Percentiles rank a stretch among this genome's conserved stretches.
Conservation (phyloP, 2,113 vertebrate species). For the Amblyopsis rosae region DNA sequence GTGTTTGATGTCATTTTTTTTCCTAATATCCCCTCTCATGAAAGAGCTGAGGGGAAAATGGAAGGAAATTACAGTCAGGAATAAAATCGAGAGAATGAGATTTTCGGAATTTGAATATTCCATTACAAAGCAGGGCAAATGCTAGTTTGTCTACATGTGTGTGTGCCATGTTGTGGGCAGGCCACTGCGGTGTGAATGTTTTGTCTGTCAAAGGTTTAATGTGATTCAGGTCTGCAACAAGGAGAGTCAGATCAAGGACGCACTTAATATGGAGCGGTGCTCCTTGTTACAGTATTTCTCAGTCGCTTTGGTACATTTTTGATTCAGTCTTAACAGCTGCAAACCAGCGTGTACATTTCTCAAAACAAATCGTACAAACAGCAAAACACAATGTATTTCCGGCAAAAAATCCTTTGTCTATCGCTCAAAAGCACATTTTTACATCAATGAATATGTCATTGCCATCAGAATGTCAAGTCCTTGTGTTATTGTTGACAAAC, state of each 20-base stretch:
- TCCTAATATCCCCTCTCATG: slow-evolving; percentile 30
- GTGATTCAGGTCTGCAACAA: slow-evolving; percentile 57
- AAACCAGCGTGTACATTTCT: no score
- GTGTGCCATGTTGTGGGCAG: not conserved
- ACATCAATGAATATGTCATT: no score
- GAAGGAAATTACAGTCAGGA: slow-evolving; percentile 19
- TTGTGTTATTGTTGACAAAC: no score
- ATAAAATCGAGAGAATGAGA: slow-evolving; percentile 29
- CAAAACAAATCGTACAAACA: no score
- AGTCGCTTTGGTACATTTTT: no score
- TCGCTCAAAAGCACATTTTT: no score
- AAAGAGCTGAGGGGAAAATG: slow-evolving; percentile 25
- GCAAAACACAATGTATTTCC: no score
- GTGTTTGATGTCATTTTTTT: slow-evolving; percentile 35
- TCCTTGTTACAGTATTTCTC: not conserved
- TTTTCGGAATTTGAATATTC: slow-evolving; percentile 20
- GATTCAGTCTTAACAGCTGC: no score
- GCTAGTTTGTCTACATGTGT: not conserved
- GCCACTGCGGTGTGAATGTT: not conserved
- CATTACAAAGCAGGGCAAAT: slow-evolving; percentile 6
- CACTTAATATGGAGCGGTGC: slow-evolving; percentile 64
- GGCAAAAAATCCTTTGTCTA: no score
- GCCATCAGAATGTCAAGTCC: no score
- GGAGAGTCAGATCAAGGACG: slow-evolving; percentile 62
- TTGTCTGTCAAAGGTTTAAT: slow-evolving; percentile 20